Evolutionary conservation across 2,888 invertebrate genomes (phyloP), one percentile per base, ranked within the genome.

Genomic region (Caenorhabditis parvicauda): DNA sequence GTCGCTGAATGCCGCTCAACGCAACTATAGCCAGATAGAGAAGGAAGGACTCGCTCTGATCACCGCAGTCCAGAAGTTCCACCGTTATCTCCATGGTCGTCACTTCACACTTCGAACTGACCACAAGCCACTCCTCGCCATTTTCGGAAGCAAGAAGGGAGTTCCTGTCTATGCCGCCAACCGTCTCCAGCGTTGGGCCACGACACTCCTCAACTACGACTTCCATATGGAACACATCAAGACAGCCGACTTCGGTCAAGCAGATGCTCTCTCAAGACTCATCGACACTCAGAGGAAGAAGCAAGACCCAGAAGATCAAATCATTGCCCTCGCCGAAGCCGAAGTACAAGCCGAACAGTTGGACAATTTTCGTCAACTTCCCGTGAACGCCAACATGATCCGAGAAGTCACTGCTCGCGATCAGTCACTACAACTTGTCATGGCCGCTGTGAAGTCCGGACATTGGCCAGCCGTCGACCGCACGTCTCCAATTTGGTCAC

Each of bases 11-110:
- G 41, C 12, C 2, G 29, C 62, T 4, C 48, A 63, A 42, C 25
- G 28, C 21, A 35, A 49, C 7, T 63, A 63, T 42, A 22, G 42
- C 6, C 64, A 64, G 35, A 56, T 59, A 24, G 64, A 59, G 46
- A 59, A 64, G 39, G 63, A 63, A 39, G 59, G 43, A 2, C 37
- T 63, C 7, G 63, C 42, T 2, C 27, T 63, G n/a, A 42, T 63
- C 1, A 59, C 25, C 32, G 41, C 49, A 5, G 46, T 59, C 1
- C 25, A 42, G 9, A 59, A 59, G 43, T 59, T 39, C 39, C 63
- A 63, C 42, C 29, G 49, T 28, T 63, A 42, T 37, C n/a, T 63
- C 1, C 49, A 29, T 39, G 63, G 63, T 12, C n/a, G 59, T 3
- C 14, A 39, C 9, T 59, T 59, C 46, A 24, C 24, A 9, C 46